phyloP scores from a whole-genome alignment of 2,888 invertebrate species.

The Pollenia amentaria region DNA sequence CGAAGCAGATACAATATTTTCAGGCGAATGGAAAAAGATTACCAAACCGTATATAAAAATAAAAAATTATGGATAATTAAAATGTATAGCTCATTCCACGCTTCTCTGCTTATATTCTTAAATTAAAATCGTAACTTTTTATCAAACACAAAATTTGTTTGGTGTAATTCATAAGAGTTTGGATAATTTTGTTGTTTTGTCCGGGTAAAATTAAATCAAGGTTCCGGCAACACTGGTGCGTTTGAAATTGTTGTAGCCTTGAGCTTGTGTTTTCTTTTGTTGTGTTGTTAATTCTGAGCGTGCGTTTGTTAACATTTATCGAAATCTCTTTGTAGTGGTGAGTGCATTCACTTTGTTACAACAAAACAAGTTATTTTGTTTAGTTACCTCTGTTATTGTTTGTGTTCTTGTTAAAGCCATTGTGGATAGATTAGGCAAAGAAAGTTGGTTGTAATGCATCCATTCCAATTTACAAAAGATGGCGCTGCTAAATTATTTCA shows the following conservation, averaged over 20 bases:
- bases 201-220: not conserved
- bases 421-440: not conserved
- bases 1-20: too few species aligned
- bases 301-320: conserved; percentile 21
- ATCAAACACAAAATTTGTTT: too few species aligned
- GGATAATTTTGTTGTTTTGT: too few species aligned
- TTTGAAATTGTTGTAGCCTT: conserved; percentile 15
- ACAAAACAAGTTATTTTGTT: conserved; percentile 46
- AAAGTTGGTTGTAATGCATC: not conserved
- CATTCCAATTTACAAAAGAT: conserved; percentile 3
- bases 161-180: too few species aligned
- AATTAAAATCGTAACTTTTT: too few species aligned
- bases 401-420: conserved; percentile 11
- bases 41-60: too few species aligned
- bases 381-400: not conserved
- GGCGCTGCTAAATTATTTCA: conserved; percentile 3
- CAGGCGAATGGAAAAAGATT: too few species aligned
- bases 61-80: too few species aligned
- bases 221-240: not conserved
- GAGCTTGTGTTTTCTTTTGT: conserved; percentile 28
- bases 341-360: conserved; percentile 6
- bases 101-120: too few species aligned
- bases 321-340: not conserved
- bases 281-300: conserved; percentile 11
- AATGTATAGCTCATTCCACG: too few species aligned